These are phyloP conservation scores for Trialeurodes vaporariorum DNA, from an alignment of 1,140 invertebrate species.

Conservation along the genomic window DNA sequence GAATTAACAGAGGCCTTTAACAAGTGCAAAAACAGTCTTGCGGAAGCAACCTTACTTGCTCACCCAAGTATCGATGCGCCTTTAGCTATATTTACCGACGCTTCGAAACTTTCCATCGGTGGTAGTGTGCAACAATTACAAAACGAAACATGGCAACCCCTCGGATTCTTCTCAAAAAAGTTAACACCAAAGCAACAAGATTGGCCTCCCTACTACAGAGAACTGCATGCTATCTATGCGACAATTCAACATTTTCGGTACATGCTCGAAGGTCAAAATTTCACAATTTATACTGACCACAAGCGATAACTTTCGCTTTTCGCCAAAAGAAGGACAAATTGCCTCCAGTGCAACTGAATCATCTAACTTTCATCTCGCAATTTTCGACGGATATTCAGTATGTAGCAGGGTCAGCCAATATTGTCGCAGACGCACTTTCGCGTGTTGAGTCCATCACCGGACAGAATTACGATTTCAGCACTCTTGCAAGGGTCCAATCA, in stretches of 20 bases:
- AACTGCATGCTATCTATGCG: conserved; percentile 26
- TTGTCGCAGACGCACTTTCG: background rate
- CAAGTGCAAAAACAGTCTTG: conserved; percentile 23
- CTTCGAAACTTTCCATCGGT: conserved; percentile 32
- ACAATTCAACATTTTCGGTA: conserved; percentile 27
- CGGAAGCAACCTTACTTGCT: conserved; percentile 24
- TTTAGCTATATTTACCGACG: too few species aligned
- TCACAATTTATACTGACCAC: conserved; percentile 31
- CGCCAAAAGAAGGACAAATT: conserved; percentile 25
- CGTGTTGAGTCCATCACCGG: background rate
- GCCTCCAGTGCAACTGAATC: conserved; percentile 24
- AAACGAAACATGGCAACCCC: conserved; percentile 25
- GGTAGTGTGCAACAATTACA: conserved; percentile 30
- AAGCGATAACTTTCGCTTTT: conserved; percentile 28
- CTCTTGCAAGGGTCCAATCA: background rate
- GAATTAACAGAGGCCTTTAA: conserved; percentile 19
- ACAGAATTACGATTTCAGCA: too few species aligned
- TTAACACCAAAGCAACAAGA: conserved; percentile 34
- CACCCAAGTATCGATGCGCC: too few species aligned
- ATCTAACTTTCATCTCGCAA: conserved; percentile 29
- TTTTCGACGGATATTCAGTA: conserved; percentile 2
- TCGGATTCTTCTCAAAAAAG: too few species aligned
- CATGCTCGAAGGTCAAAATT: conserved; percentile 25
- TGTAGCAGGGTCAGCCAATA: background rate
- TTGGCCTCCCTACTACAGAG: conserved; percentile 20